Evolutionary conservation across 2,113 vertebrate genomes (phyloP).

Genomic region (Arizona elegans): DNA sequence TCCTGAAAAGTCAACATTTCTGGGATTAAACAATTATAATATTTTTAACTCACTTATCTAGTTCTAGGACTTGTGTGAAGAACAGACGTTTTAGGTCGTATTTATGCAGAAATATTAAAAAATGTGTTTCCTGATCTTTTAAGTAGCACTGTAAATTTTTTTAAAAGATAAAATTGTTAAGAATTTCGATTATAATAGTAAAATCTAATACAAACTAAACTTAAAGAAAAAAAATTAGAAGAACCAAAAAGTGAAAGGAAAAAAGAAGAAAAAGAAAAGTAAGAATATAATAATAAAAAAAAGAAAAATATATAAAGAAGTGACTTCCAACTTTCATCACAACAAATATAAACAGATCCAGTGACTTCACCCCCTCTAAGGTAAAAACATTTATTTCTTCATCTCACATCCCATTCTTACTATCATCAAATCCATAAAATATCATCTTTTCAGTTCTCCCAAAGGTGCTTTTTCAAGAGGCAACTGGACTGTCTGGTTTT

Average conservation of each 20-base stretch:
- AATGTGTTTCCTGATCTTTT: neutral
- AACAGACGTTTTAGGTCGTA: neutral
- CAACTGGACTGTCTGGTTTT: too few relatives aligned
- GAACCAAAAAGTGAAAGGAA: neutral
- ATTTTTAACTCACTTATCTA: neutral
- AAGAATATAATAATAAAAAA: neutral
- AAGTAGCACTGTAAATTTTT: neutral
- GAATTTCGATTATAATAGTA: neutral
- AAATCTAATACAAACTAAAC: neutral
- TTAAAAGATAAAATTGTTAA: neutral
- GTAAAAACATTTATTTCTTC: neutral
- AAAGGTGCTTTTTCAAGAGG: too few relatives aligned
- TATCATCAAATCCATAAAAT: neutral
- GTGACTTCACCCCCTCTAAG: neutral
- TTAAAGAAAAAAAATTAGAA: neutral
- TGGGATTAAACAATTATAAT: neutral
- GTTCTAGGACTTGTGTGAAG: neutral
- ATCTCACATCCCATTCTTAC: neutral
- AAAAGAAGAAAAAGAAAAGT: neutral
- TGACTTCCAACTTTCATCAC: neutral
- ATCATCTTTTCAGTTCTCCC: neutral
- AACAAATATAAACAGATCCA: neutral
- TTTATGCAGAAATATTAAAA: neutral
- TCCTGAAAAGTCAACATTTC: neutral
- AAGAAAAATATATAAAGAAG: neutral